These are phyloP conservation scores for Laterallus jamaicensis DNA, from an alignment of 2,113 vertebrate genomes.

Conservation along the genomic window DNA sequence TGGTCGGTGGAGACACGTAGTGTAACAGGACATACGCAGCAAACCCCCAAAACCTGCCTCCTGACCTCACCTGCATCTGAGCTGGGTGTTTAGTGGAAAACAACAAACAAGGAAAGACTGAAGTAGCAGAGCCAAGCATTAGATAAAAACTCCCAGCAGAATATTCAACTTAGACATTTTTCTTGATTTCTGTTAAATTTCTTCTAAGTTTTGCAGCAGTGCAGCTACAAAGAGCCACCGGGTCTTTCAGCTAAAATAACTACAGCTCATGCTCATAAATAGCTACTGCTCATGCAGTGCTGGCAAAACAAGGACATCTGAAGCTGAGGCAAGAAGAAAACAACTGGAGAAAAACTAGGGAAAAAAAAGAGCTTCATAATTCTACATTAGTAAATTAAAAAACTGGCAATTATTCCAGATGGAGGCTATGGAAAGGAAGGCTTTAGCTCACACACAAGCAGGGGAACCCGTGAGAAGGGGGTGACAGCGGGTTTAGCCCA, in stretches of 20 bases:
- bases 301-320: background rate
- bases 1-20: background rate
- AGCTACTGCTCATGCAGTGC: background rate
- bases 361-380: background rate
- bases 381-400: background rate
- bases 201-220: background rate
- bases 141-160: background rate
- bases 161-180: background rate
- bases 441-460: background rate
- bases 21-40: background rate
- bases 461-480: background rate
- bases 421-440: background rate
- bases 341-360: background rate
- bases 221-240: background rate
- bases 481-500: background rate
- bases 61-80: conserved; percentile 2
- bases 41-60: conserved; percentile 11
- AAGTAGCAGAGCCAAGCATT: background rate
- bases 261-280: background rate
- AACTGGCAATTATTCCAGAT: background rate
- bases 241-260: background rate
- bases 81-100: background rate
- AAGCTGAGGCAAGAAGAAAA: background rate
- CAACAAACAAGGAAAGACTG: background rate
- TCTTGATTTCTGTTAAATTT: background rate